A percentile compares a stretch with the other conserved stretches of the same genome.
Evolutionary conservation across 1,140 invertebrate genomes (phyloP).

Genomic region (Papilio xuthus): DNA sequence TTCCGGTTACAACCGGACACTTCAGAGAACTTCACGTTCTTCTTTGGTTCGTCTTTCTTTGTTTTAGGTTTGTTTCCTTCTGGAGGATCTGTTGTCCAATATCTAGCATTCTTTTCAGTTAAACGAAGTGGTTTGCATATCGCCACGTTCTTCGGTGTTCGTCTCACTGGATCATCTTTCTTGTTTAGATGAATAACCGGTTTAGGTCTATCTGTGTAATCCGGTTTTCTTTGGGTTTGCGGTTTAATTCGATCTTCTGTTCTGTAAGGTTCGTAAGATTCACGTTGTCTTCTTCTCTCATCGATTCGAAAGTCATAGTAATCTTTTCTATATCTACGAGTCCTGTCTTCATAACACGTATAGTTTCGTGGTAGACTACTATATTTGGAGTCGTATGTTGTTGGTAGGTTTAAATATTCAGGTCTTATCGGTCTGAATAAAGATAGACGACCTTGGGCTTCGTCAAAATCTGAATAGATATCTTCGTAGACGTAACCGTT

Average conservation of each 20-base stretch:
- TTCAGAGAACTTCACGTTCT: conserved; percentile 80
- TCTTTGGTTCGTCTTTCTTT: conserved; percentile 71
- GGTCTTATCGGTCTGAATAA: conserved; percentile 78
- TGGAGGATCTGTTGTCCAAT: conserved; percentile 72
- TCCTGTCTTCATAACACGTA: conserved; percentile 62
- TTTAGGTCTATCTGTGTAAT: conserved; percentile 39
- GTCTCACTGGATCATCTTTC: conserved; percentile 32
- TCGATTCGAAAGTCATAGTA: conserved; percentile 76
- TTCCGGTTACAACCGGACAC: conserved; percentile 77
- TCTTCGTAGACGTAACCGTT: conserved; percentile 81
- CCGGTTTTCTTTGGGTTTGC: conserved; percentile 40
- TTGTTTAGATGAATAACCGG: conserved; percentile 31
- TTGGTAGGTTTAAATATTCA: conserved; percentile 75
- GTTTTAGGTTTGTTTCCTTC: conserved; percentile 52
- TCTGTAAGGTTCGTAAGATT: conserved; percentile 64
- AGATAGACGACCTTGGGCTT: conserved; percentile 73
- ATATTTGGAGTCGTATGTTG: conserved; percentile 69
- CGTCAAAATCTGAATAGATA: conserved; percentile 77
- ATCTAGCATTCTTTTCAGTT: conserved; percentile 65
- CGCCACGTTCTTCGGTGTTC: conserved; percentile 68
- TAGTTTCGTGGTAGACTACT: conserved; percentile 70
- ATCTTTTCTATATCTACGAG: conserved; percentile 67
- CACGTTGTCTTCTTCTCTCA: conserved; percentile 54
- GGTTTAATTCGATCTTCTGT: conserved; percentile 40
- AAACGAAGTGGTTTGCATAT: conserved; percentile 72